phyloP scores from a whole-genome alignment of 2,797 vertebrate species.

The Acrossocheilus fasciatus region DNA sequence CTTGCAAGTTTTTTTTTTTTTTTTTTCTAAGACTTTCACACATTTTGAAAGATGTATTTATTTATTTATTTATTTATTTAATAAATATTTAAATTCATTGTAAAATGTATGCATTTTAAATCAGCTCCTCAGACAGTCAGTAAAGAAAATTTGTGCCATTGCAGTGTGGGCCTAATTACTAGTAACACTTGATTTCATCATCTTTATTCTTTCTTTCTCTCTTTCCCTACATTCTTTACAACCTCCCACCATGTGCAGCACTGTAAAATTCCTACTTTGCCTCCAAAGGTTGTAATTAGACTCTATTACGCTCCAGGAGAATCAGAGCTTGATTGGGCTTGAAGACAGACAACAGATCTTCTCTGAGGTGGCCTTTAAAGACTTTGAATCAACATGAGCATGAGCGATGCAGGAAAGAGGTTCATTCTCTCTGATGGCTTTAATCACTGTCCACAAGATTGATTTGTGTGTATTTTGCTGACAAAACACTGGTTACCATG shows the following conservation, averaged over 20 bases:
- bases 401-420: conserved; percentile 17
- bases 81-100: no score
- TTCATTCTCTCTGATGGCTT: conserved; percentile 50
- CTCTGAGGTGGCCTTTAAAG: conserved; percentile 51
- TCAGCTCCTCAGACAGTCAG: neutral
- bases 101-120: neutral
- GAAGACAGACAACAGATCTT: conserved; percentile 53
- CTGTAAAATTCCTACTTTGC: conserved; percentile 41
- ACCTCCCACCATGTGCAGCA: conserved; percentile 27
- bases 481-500: conserved; percentile 50
- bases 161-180: conserved; percentile 10
- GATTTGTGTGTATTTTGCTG: conserved; percentile 60
- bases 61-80: no score
- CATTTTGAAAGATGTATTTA: neutral
- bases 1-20: neutral
- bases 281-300: conserved; percentile 51
- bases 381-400: conserved; percentile 43
- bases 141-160: neutral
- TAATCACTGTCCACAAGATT: conserved; percentile 51
- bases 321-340: conserved; percentile 57
- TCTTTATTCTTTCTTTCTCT: conserved; percentile 8
- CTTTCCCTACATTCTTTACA: conserved; percentile 30
- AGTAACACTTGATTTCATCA: conserved; percentile 30
- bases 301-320: conserved; percentile 58
- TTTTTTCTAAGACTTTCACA: neutral